Evolutionary conservation across 1,140 invertebrate species (phyloP).

Genomic region (Gryllus bimaculatus): DNA sequence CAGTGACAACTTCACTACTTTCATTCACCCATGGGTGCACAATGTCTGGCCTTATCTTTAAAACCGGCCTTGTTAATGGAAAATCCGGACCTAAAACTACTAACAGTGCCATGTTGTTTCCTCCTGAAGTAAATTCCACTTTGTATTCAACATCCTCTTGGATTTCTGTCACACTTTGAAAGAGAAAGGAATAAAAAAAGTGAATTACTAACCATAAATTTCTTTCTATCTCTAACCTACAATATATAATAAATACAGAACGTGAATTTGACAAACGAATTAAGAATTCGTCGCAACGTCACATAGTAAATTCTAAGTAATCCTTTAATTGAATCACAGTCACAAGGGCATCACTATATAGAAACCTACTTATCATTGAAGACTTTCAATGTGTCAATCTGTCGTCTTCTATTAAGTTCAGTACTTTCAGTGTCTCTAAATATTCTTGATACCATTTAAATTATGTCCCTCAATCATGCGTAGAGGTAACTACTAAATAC

Average conservation of each 20-base stretch:
- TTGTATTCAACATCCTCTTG: conserved; percentile 58
- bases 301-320: neutral
- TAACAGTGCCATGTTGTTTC: conserved; percentile 50
- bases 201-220: neutral
- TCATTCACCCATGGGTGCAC: conserved; percentile 56
- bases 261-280: neutral
- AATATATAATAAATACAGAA: neutral
- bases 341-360: neutral
- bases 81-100: conserved; percentile 55
- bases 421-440: conserved; percentile 41
- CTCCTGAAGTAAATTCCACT: conserved; percentile 52
- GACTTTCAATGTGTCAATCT: conserved; percentile 63
- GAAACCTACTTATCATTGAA: conserved; percentile 48
- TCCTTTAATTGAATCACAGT: neutral
- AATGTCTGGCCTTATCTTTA: conserved; percentile 53
- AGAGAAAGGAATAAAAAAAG: neutral
- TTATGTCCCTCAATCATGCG: neutral
- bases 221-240: neutral
- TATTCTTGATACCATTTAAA: conserved; percentile 31
- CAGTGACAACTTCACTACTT: conserved; percentile 53
- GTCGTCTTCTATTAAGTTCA: conserved; percentile 45
- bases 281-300: neutral
- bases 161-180: conserved; percentile 53
- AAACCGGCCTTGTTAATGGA: conserved; percentile 60
- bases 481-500: neutral